Base-by-base conservation (phyloP, 2,113 vertebrate genomes). In the Tylochromis polylepis region DNA sequence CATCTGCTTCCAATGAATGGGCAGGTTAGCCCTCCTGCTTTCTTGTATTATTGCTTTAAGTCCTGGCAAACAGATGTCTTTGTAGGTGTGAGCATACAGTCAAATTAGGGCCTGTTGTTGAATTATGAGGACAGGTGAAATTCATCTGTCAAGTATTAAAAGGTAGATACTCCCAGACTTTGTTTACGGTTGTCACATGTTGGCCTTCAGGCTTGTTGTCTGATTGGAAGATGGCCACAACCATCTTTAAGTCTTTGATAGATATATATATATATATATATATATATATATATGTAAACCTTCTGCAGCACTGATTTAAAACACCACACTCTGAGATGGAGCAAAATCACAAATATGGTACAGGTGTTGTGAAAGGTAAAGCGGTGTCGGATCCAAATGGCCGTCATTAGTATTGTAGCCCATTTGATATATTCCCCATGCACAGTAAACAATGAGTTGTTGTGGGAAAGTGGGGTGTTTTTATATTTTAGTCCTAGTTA, bases 1-100 rank as follows among this genome's bases (percentile, higher is more conserved):
- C 96, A 96, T 96, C 96, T 97, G 95, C 94, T 96, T 93, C 88
- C 92, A 94, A 93, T 96, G 93, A 96, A 96, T 95, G 87, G 94
- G 91, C 90, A 94, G 92, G 90, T 93, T 85, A 77, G 85, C 78
- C 88, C 85, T 88, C 84, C 92, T 86, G 88, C 93, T 90, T 95
- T 93, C 87, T 89, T 88, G 87, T 94, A 85, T 91, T 91, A 88
- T 91, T 90, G 91, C 93, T 95, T 93, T 87, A 94, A 94, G 87
- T 62, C 79, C 24, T 81, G 88, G 91, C 89, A 92, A 94, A 95
- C 95, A 96, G 94, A 95, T 96, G 95, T 95, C 91, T 82, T 91
- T 75, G 81, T 87, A 60, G 87, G 84, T 93, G 82, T 53, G 56
- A 86, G 85, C 85, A 20, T 85, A 88, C 93, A 91, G 94, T 94